Evolutionary conservation across 2,113 vertebrate species (phyloP).

Genomic region (Centrocercus urophasianus): DNA sequence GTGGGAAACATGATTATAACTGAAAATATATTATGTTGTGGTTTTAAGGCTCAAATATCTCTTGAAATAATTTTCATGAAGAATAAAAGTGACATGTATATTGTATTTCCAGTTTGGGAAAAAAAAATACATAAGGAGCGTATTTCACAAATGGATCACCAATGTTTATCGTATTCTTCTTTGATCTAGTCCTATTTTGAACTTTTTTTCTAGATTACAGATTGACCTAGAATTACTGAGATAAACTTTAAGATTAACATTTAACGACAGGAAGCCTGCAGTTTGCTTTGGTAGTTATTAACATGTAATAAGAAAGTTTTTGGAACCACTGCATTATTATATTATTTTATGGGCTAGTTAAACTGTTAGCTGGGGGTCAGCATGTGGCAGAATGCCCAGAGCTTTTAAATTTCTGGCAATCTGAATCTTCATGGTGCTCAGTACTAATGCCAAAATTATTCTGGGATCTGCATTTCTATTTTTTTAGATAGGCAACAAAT

Average conservation of each 20-base stretch:
- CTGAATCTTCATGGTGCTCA: not conserved
- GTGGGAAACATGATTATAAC: not conserved
- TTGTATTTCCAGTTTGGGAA: not conserved
- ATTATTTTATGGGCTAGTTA: not conserved
- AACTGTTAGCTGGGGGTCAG: not conserved
- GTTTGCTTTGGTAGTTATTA: not conserved
- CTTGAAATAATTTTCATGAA: not conserved
- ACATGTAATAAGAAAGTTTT: not conserved
- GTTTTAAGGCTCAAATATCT: not conserved
- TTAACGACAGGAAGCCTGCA: not conserved
- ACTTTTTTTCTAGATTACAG: not conserved
- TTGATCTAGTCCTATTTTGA: not conserved
- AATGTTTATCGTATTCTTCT: not conserved
- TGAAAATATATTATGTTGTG: not conserved
- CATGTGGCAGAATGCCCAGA: not conserved
- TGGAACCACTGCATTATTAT: not conserved
- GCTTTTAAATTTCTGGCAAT: not conserved
- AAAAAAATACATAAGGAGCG: not conserved
- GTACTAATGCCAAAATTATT: not conserved
- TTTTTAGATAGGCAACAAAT: not conserved
- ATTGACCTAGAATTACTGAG: not conserved
- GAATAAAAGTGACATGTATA: not conserved
- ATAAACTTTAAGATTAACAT: not conserved
- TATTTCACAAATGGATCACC: not conserved
- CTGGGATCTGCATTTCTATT: not conserved